Evolutionary conservation across 2,888 invertebrate species (phyloP).

Genomic region (Lasioglossum leucozonium): DNA sequence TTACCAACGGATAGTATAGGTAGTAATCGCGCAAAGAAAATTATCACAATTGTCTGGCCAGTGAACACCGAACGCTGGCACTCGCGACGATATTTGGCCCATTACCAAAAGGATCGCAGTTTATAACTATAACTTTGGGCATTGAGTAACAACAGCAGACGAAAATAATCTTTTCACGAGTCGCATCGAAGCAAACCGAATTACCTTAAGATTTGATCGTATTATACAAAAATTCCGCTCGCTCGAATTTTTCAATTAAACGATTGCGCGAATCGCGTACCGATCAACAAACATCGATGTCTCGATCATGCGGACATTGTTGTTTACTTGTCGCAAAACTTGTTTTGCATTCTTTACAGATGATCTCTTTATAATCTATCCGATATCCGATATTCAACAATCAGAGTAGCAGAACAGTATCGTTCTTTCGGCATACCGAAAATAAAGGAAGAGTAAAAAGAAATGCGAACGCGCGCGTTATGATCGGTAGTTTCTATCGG

Average conservation of each 20-base stretch:
- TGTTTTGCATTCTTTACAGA: neutral
- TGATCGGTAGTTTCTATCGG: conserved; percentile 5
- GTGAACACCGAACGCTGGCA: conserved; percentile 51
- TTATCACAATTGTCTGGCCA: conserved; percentile 30
- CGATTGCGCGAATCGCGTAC: neutral
- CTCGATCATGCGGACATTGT: neutral
- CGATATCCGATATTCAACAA: neutral
- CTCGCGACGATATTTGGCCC: conserved; percentile 47
- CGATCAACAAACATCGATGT: neutral
- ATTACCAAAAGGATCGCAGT: conserved; percentile 46
- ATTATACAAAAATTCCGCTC: neutral
- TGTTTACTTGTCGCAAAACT: neutral
- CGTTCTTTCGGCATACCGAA: neutral
- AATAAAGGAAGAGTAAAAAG: neutral
- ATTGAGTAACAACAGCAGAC: conserved; percentile 49
- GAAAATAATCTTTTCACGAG: conserved; percentile 53
- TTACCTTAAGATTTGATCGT: conserved; percentile 30
- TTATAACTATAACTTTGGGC: conserved; percentile 51
- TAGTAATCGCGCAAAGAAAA: conserved; percentile 9
- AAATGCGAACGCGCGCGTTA: neutral
- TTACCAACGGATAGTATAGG: neutral
- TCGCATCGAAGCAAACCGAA: conserved; percentile 30
- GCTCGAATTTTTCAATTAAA: neutral
- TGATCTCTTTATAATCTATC: neutral
- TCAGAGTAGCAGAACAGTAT: neutral